Percentiles rank a stretch among this genome's conserved stretches.
These are phyloP conservation scores for Phthorimaea operculella DNA, from an alignment of 1,140 invertebrate species.

Conservation along the genomic window DNA sequence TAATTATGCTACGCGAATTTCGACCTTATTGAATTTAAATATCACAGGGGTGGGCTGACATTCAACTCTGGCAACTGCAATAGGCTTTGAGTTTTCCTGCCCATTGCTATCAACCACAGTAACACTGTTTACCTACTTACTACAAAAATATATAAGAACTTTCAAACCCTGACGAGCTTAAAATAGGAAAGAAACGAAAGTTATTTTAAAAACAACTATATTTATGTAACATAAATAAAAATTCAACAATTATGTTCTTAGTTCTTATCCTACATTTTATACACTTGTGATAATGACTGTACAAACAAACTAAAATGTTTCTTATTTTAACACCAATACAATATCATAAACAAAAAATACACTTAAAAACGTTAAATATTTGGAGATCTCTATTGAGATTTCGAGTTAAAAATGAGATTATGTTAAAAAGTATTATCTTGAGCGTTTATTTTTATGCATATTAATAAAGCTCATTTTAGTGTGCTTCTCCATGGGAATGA, in stretches of 20 bases:
- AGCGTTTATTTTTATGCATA: not conserved
- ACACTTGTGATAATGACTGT: not conserved
- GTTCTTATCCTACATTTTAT: not conserved
- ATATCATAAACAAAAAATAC: not conserved
- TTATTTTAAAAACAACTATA: not conserved
- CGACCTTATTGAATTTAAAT: no score
- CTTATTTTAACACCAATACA: not conserved
- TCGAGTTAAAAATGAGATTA: not conserved
- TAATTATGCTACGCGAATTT: no score
- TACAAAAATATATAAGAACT: no score
- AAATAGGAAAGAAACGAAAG: not conserved
- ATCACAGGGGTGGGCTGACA: no score
- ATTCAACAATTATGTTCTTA: constrained; percentile 1
- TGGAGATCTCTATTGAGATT: not conserved
- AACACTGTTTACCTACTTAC: no score
- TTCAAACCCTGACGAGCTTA: no score
- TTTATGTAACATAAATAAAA: not conserved
- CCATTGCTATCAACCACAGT: no score
- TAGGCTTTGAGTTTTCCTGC: no score
- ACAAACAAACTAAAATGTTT: not conserved
- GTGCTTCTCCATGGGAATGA: no score
- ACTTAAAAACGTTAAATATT: not conserved
- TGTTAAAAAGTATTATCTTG: not conserved
- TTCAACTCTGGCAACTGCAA: no score
- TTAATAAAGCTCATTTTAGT: no score